phyloP scores from a whole-genome alignment of 2,888 invertebrate species.

The Mythimna ferrago region DNA sequence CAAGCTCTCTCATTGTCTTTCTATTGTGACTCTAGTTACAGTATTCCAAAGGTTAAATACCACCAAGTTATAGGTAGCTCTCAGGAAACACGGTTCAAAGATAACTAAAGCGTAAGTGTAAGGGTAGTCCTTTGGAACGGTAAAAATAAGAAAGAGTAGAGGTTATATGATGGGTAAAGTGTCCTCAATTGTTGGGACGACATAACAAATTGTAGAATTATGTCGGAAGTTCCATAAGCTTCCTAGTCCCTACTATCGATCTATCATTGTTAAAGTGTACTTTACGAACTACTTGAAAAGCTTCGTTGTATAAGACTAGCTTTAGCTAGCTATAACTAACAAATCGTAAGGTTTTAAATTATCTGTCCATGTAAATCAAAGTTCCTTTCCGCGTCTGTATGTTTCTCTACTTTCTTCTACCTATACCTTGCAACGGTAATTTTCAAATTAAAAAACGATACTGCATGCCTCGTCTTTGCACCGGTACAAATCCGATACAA shows the following conservation, averaged over 20 bases:
- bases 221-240: conserved; percentile 28
- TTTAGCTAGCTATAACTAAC: neutral
- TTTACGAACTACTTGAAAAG: conserved; percentile 15
- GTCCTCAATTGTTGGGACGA: conserved; percentile 2
- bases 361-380: too few relatives aligned
- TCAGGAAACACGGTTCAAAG: neutral
- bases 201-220: conserved; percentile 11
- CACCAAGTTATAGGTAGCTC: neutral
- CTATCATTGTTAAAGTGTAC: conserved; percentile 42
- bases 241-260: conserved; percentile 25
- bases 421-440: too few relatives aligned
- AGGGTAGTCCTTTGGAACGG: neutral
- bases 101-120: neutral
- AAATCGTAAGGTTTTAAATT: neutral
- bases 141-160: neutral
- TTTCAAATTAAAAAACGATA: too few relatives aligned
- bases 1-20: too few relatives aligned
- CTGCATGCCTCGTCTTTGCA: too few relatives aligned
- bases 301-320: neutral
- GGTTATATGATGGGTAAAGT: conserved; percentile 3
- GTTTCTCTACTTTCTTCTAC: too few relatives aligned
- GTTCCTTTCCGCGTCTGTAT: too few relatives aligned
- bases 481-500: too few relatives aligned
- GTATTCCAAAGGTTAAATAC: neutral
- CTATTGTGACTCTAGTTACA: too few relatives aligned